Evolutionary conservation across 2,113 vertebrate species (phyloP), one percentile per base, ranked within the genome.

Genomic region (Prionailurus viverrinus): DNA sequence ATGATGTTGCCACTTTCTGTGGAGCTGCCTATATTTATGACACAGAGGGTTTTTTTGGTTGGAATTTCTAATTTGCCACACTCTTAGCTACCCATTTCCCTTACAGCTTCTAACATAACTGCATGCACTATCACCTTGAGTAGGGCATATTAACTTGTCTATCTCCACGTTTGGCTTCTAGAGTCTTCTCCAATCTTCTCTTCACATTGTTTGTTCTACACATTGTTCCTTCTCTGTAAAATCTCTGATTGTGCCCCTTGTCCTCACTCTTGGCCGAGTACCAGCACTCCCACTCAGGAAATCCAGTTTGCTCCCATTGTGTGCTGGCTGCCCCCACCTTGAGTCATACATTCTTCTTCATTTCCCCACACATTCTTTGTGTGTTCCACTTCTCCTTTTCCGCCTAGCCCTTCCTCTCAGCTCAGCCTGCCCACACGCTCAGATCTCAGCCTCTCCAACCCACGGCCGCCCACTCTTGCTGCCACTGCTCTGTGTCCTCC

Each of bases 401-500:
- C 36, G 41, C 48, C 0, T 11, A 55, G 27, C 61, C n/a, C 41
- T 21, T n/a, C 16, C 1, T 65, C 33, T 91, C 55, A 11, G 55
- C 65, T 74, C 15, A 21, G 25, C 65, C 63, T 53, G 1, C 41
- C 36, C 2, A 15, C 4, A 1, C 0, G 11, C 36, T 89, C 4
- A 27, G 65, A 29, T 33, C 6, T 31, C 18, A 16, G 13, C 51
- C 15, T 36, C 51, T 68, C 81, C n/a, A 31, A 5, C 48, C 36
- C n/a, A 23, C 3, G 0, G 4, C 10, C 0, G 0, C 33, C 36
- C 13, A 8, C 13, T 29, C 39, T 31, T 19, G 1, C 33, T 4
- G 25, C 18, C n/a, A 25, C 12, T 13, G 2, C 3, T 31, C 63
- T 18, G 19, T 2, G 48, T 33, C 33, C 16, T 83, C 4, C 31